Conservation (phyloP, 2,113 vertebrate species). For the Callithrix jacchus region DNA sequence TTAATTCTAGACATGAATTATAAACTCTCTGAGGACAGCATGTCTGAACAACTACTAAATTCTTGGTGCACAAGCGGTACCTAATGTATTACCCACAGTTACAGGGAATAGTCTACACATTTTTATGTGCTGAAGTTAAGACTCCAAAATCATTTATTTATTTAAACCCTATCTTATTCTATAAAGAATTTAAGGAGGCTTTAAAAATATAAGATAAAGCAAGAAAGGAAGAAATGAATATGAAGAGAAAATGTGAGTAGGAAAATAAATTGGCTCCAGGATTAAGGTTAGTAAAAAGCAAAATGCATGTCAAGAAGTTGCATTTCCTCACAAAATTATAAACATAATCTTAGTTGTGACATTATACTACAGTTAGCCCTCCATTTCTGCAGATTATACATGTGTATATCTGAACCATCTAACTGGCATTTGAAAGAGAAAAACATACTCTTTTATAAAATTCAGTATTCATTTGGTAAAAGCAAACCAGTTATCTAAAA, state of each 20-base stretch:
- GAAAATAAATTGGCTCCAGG: not conserved
- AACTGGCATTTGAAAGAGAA: not conserved
- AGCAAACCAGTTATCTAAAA: not conserved
- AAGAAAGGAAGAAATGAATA: conserved; percentile 11
- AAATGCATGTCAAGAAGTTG: not conserved
- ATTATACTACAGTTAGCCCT: not conserved
- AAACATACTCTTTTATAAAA: not conserved
- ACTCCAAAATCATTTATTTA: not conserved
- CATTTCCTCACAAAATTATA: conserved; percentile 11
- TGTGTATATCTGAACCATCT: not conserved
- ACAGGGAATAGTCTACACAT: not conserved
- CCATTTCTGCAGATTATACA: not conserved
- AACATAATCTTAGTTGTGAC: not conserved
- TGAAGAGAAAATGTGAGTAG: not conserved
- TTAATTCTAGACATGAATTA: conserved; percentile 32
- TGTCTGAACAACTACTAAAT: conserved; percentile 27
- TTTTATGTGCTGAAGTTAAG: not conserved
- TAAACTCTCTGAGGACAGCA: conserved; percentile 17
- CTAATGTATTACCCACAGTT: not conserved
- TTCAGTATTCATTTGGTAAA: not conserved
- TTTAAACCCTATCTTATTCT: not conserved
- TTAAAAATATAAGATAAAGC: conserved; percentile 30
- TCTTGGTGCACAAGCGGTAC: not conserved
- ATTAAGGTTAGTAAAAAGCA: not conserved
- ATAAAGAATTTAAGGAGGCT: conserved; percentile 9